Base-by-base conservation (phyloP, 1,140 invertebrate species). In the Pogonomyrmex barbatus region DNA sequence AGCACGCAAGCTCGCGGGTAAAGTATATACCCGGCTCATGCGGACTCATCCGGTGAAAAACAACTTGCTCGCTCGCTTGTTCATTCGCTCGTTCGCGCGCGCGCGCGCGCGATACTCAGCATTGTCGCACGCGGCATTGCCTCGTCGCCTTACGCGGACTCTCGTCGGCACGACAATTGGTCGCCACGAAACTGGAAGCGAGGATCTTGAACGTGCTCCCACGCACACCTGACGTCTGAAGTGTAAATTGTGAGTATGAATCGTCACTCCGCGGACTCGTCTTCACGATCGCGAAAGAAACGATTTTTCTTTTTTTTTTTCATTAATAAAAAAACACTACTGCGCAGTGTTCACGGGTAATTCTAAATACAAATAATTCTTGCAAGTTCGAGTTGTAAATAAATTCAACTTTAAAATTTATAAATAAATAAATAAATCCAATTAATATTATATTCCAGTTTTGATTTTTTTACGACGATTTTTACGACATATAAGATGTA, bases 1-100 rank as follows among this genome's bases (percentile, higher is more conserved):
- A 62, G 12, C 79, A 83, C 79, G 68, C 79, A 83, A 83, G 67
- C 39, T 33, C 79, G 68, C 54, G 12, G n/a, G 14, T 54, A 75
- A 42, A 36, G 1, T 36, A 39, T 12, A 56, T 17, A n/a, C 24
- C 39, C 14, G 39, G 30, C 67, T 73, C 24, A 60, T 39, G 54
- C 54, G 54, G 4, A 58, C 39, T 47, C 39, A 47, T 42, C 8
- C 9, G 12, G 45, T n/a, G 42, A 75, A 75, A 83, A 83, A 83
- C 30, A 47, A 75, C 12, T 50, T 24, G 24, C 24, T 24, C 24
- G 24, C 24, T 24, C 24, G 24, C 24, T 24, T 24, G 0, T 24
- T 24, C 24, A 24, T 24, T 24, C 24, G 24, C 24, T 24, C 24
- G 24, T 24, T 24, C 24, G 24, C 24, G 24, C 24, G 24, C 47